Conservation (phyloP, 2,888 invertebrate genomes). For the Cabera pusaria region DNA sequence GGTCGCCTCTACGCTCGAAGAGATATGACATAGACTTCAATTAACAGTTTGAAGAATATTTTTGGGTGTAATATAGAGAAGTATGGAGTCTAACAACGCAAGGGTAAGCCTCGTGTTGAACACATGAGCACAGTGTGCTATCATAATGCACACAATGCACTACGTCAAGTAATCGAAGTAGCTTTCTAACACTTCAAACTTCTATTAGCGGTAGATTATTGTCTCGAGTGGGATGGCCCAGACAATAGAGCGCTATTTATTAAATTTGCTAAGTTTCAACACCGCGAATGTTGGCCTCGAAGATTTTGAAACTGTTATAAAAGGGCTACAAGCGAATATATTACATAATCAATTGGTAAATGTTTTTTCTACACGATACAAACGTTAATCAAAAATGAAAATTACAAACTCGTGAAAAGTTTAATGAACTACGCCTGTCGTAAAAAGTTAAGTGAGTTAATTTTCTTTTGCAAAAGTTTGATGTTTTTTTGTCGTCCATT, state of each 20-base stretch:
- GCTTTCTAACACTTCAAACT: constrained; percentile 8
- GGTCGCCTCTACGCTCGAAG: constrained; percentile 61
- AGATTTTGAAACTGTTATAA: constrained; percentile 40
- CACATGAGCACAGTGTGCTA: constrained; percentile 49
- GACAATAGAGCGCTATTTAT: constrained; percentile 35
- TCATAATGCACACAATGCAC: constrained; percentile 46
- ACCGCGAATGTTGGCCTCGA: constrained; percentile 36
- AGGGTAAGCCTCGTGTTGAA: constrained; percentile 69
- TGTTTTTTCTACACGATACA: too few relatives aligned
- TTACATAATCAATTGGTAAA: constrained; percentile 57
- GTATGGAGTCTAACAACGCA: constrained; percentile 67
- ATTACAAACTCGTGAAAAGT: constrained; percentile 29
- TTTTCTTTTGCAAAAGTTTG: constrained; percentile 23
- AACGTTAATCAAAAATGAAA: constrained; percentile 27
- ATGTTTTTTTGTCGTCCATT: constrained; percentile 8
- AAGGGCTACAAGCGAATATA: constrained; percentile 39
- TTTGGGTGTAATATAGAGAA: constrained; percentile 47
- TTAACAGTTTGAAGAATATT: constrained; percentile 55
- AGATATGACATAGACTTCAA: constrained; percentile 65
- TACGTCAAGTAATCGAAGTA: constrained; percentile 26
- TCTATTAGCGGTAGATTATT: constrained; percentile 9
- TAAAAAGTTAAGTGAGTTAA: constrained; percentile 15
- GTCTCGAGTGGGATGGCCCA: constrained; percentile 12
- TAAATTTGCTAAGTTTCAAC: constrained; percentile 32
- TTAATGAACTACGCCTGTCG: constrained; percentile 26